Base-by-base conservation (phyloP, 2,888 invertebrate genomes). In the Timema cristinae region DNA sequence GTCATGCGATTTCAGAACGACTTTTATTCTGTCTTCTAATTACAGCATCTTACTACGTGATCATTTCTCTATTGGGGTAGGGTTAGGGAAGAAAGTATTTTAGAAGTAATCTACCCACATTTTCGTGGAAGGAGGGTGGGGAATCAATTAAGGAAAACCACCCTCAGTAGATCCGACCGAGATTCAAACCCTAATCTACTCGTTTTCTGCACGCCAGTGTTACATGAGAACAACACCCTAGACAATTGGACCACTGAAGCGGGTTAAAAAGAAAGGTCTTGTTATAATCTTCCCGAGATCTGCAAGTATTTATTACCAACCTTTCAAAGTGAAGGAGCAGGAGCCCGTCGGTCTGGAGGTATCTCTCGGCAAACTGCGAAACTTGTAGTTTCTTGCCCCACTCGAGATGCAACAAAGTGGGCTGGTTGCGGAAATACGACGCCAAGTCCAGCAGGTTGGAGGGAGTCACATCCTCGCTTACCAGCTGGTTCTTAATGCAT, bases 371-470 rank as follows among this genome's bases (percentile, higher is more conserved):
- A 52, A 80, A 80, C 68, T 83, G 76, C 56, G 80, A 81, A 8
- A 82, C 76, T 72, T 86, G 85, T 1, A 84, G 84, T 78, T 85
- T 86, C 66, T 83, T 84, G 77, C 86, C 87, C 85, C 90, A 90
- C n/a, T 84, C 81, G 74, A 89, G 83, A 75, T 84, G 82, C 51
- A 85, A 78, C 48, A 90, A 81, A 6, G 85, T 84, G 9, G 87
- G 86, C 73, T 88, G 87, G 74, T 83, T 83, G 78, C 80, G 84
- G 77, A 90, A 89, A 79, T 88, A 88, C 47, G 84, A 82, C 6
- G 89, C 88, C 47, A 92, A 81, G 78, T 91, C 91, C 7, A 91
- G 81, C 67, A 91, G 82, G 78, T 85, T 87, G 0, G 86, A 82
- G 2, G 89, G 86, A 11, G 85, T 85, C 11, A 86, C 83, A 77